phyloP scores from a whole-genome alignment of 2,888 invertebrate species.

The Automeris io region DNA sequence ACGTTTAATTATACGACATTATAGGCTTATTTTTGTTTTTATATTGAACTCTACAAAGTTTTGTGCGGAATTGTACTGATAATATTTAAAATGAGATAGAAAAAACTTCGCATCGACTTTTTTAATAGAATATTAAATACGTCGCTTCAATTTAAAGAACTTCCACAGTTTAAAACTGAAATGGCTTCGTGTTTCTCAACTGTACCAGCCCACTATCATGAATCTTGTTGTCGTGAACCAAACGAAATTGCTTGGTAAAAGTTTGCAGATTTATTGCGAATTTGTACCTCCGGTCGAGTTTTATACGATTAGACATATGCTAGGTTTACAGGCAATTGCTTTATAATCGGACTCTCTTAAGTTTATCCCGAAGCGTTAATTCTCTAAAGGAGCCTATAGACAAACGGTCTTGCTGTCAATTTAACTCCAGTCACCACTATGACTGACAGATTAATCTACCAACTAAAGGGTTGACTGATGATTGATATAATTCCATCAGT shows the following conservation, averaged over 20 bases:
- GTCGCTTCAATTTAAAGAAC: slow-evolving; percentile 21
- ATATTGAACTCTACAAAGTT: too few species aligned
- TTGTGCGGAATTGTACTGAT: too few species aligned
- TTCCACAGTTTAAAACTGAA: slow-evolving; percentile 18
- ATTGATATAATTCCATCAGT: too few species aligned
- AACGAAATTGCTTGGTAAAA: slow-evolving; percentile 70
- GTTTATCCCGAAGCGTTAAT: slow-evolving; percentile 6
- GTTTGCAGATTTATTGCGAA: slow-evolving; percentile 66
- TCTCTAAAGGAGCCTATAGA: too few species aligned
- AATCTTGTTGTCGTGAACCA: slow-evolving; percentile 61
- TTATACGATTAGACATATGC: slow-evolving; percentile 30
- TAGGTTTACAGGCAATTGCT: slow-evolving; percentile 14
- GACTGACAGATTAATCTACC: too few species aligned
- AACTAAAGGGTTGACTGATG: too few species aligned
- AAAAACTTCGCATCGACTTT: not conserved
- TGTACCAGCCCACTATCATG: slow-evolving; percentile 34
- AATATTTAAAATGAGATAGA: too few species aligned
- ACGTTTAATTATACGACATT: too few species aligned
- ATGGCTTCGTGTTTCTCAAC: slow-evolving; percentile 10
- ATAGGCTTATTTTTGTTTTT: too few species aligned
- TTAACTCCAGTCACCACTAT: too few species aligned
- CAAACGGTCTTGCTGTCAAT: too few species aligned
- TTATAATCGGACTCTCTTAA: slow-evolving; percentile 13
- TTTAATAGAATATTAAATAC: slow-evolving; percentile 10
- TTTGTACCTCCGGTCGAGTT: slow-evolving; percentile 39